Conservation (phyloP, 2,797 vertebrate genomes). For the Sternarchorhynchus goeldii region DNA sequence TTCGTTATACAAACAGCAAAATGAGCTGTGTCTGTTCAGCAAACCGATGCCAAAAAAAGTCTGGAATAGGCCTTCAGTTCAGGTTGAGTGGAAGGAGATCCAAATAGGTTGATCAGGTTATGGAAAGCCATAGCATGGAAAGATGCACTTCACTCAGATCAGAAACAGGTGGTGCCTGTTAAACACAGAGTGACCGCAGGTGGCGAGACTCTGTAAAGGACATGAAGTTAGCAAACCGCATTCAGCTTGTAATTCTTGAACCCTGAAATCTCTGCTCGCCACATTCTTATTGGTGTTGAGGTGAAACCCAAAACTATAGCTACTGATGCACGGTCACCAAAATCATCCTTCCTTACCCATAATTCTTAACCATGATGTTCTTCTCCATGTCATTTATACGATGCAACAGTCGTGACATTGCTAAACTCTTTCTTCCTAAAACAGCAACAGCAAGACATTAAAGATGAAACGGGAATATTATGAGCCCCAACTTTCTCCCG, state of each 20-base stretch:
- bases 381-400: background rate
- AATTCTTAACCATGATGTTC: background rate
- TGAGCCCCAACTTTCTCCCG: conserved; percentile 24
- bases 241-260: background rate
- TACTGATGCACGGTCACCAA: conserved; percentile 7
- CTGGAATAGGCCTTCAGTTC: background rate
- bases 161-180: conserved; percentile 5
- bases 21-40: conserved; percentile 22
- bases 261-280: background rate
- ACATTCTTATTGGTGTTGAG: background rate
- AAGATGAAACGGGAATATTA: conserved; percentile 13
- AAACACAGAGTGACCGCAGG: conserved; percentile 22
- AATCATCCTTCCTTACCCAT: background rate
- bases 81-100: background rate
- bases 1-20: conserved; percentile 66
- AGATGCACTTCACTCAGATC: background rate
- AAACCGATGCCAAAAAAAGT: conserved; percentile 31
- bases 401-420: background rate
- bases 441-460: conserved; percentile 14
- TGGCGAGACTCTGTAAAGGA: background rate
- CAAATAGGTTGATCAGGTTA: background rate
- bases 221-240: background rate
- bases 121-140: background rate
- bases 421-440: conserved; percentile 4
- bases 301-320: background rate